Evolutionary conservation across 2,797 vertebrate genomes (phyloP).

Genomic region (Macroramphosus scolopax): DNA sequence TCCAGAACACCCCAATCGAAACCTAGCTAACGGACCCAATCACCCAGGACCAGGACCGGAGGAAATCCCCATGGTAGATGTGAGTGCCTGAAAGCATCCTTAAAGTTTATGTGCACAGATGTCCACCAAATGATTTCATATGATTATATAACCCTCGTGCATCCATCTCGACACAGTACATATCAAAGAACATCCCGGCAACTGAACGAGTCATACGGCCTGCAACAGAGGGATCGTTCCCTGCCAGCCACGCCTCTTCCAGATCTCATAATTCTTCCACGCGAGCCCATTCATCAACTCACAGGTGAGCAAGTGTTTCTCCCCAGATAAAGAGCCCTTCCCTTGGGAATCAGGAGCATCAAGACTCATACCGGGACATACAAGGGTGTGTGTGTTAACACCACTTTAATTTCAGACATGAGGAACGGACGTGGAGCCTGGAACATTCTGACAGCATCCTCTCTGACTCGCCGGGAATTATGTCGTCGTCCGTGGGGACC

Average conservation of each 20-base stretch:
- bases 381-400: conserved; percentile 49
- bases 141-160: conserved; percentile 12
- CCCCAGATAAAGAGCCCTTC: no score
- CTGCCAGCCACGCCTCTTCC: conserved; percentile 92
- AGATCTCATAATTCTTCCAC: conserved; percentile 96
- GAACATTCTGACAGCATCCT: conserved; percentile 92
- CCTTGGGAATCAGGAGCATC: no score
- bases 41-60: conserved; percentile 94
- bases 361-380: conserved; percentile 7
- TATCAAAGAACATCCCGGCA: conserved; percentile 92
- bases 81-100: conserved; percentile 71
- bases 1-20: conserved; percentile 92
- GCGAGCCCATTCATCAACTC: conserved; percentile 91
- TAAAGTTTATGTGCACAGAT: conserved; percentile 11
- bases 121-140: conserved; percentile 22
- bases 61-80: conserved; percentile 95
- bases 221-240: conserved; percentile 90
- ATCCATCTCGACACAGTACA: conserved; percentile 81
- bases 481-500: conserved; percentile 94
- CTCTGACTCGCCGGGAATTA: conserved; percentile 93
- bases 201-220: conserved; percentile 92
- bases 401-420: conserved; percentile 80
- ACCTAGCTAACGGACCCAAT: conserved; percentile 92
- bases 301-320: conserved; percentile 74
- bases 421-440: conserved; percentile 96